These are phyloP conservation scores for Rosalia funebris DNA, from an alignment of 2,888 invertebrate species.

Conservation along the genomic window DNA sequence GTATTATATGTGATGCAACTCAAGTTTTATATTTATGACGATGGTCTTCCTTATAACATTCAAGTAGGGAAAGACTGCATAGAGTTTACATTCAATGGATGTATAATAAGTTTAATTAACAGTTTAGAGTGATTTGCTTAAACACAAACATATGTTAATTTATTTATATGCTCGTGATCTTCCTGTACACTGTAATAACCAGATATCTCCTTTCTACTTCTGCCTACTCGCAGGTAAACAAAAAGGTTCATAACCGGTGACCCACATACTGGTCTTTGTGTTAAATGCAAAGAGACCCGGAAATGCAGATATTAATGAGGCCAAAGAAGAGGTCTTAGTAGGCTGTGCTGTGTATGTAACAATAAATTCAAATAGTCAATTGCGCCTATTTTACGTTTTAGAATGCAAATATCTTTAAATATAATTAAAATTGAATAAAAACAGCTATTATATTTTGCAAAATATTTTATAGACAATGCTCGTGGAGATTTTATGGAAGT, in stretches of 20 bases:
- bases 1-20: too few relatives aligned
- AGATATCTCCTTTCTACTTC: constrained; percentile 22
- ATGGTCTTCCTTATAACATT: too few relatives aligned
- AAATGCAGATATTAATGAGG: constrained; percentile 23
- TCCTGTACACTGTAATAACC: constrained; percentile 19
- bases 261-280: constrained; percentile 31
- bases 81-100: too few relatives aligned
- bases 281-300: constrained; percentile 23
- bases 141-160: constrained; percentile 12
- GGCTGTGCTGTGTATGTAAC: neutral
- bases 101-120: neutral
- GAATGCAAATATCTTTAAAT: too few relatives aligned
- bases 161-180: constrained; percentile 15
- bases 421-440: too few relatives aligned
- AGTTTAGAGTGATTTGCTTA: constrained; percentile 4
- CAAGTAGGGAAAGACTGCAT: too few relatives aligned
- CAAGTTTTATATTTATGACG: too few relatives aligned
- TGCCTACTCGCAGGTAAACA: constrained; percentile 9
- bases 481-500: too few relatives aligned
- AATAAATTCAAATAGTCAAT: neutral
- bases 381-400: constrained; percentile 3
- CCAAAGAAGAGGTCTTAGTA: constrained; percentile 4
- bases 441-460: too few relatives aligned
- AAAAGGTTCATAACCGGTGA: constrained; percentile 29
- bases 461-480: too few relatives aligned